Conservation (phyloP, 1,140 invertebrate species). For the Drosophila pandora region DNA sequence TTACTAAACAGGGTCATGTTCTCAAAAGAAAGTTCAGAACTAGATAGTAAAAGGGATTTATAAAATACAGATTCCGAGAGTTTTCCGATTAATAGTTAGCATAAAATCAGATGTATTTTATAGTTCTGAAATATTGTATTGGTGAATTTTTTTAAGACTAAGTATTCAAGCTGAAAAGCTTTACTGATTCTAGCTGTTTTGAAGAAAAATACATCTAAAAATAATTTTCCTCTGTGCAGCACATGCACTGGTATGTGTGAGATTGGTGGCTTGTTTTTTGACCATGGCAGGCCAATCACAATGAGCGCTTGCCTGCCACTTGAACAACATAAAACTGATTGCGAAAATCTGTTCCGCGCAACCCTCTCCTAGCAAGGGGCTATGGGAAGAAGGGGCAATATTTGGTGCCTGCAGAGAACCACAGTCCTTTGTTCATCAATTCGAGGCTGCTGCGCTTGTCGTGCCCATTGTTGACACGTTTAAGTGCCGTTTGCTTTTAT, state of each 20-base stretch:
- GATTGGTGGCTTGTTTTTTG: slow-evolving; percentile 13
- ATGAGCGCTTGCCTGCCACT: slow-evolving; percentile 62
- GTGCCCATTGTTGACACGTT: slow-evolving; percentile 78
- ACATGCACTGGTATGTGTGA: slow-evolving; percentile 2
- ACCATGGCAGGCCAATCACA: slow-evolving; percentile 62
- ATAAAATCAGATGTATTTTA: too few relatives aligned
- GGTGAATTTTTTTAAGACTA: too few relatives aligned
- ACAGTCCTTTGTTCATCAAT: slow-evolving; percentile 65
- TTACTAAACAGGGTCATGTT: neutral
- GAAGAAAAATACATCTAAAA: too few relatives aligned
- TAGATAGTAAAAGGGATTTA: neutral
- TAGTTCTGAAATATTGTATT: too few relatives aligned
- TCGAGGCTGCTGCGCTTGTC: slow-evolving; percentile 71
- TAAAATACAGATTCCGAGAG: neutral
- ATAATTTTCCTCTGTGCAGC: slow-evolving; percentile 8
- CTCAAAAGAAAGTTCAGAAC: neutral
- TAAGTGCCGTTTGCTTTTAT: slow-evolving; percentile 81
- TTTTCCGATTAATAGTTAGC: too few relatives aligned
- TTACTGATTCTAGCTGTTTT: too few relatives aligned
- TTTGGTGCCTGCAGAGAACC: slow-evolving; percentile 44
- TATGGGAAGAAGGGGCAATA: slow-evolving; percentile 1
- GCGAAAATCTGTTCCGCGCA: slow-evolving; percentile 72
- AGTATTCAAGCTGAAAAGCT: too few relatives aligned
- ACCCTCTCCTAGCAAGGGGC: slow-evolving; percentile 34
- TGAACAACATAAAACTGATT: slow-evolving; percentile 80